A percentile compares a stretch with the other conserved stretches of the same genome.
Evolutionary conservation across 1,140 invertebrate genomes (phyloP).

Genomic region (Achatina immaculata): DNA sequence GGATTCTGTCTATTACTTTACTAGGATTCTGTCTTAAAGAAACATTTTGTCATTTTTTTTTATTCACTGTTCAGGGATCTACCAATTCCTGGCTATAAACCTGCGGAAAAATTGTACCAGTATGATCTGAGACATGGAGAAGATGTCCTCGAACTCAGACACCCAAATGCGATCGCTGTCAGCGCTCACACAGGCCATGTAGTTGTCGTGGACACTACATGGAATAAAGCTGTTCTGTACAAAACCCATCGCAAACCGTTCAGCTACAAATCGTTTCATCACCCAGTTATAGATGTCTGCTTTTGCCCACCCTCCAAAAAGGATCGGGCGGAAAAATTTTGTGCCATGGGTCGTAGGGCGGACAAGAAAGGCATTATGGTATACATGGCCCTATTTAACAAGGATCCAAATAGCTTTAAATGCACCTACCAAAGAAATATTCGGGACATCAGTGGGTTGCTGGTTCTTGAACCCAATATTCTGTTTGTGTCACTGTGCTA

Average conservation of each 20-base stretch:
- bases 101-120: neutral
- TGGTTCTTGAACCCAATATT: neutral
- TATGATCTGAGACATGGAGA: slow-evolving; percentile 20
- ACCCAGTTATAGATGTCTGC: slow-evolving; percentile 22
- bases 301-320: slow-evolving; percentile 13
- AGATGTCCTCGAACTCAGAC: slow-evolving; percentile 6
- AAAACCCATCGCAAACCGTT: slow-evolving; percentile 8
- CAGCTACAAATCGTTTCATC: slow-evolving; percentile 15
- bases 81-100: neutral
- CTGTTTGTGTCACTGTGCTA: slow-evolving; percentile 16
- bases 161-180: slow-evolving; percentile 24
- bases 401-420: neutral
- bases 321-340: slow-evolving; percentile 7
- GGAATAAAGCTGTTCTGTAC: slow-evolving; percentile 31
- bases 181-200: slow-evolving; percentile 18
- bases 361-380: slow-evolving; percentile 23
- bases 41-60: neutral
- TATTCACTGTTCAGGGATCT: too few relatives aligned
- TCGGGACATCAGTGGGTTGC: slow-evolving; percentile 19
- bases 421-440: slow-evolving; percentile 14
- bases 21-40: too few relatives aligned
- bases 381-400: slow-evolving; percentile 9
- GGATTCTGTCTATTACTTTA: too few relatives aligned
- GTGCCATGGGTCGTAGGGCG: slow-evolving; percentile 7
- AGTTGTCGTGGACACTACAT: slow-evolving; percentile 22